Conservation (phyloP, 2,797 vertebrate genomes). For the Rhabdophis nuchalis region DNA sequence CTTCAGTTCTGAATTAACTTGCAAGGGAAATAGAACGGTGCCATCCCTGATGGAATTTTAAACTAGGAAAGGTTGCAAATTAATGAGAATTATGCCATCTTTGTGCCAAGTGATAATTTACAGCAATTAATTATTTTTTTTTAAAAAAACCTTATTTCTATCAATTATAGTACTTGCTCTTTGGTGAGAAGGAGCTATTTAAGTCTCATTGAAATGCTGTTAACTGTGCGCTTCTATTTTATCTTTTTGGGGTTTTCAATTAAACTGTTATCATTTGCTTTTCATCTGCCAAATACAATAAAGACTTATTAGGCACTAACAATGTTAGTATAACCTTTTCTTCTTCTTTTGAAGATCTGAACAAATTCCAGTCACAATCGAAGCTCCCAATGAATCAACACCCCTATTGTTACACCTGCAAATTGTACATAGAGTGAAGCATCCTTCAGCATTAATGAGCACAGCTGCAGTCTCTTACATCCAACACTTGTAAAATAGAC, state of each 20-base stretch:
- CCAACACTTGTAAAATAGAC: slow-evolving; percentile 76
- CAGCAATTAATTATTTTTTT: slow-evolving; percentile 76
- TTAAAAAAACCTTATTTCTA: slow-evolving; percentile 75
- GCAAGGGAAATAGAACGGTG: slow-evolving; percentile 58
- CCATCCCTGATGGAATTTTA: slow-evolving; percentile 74
- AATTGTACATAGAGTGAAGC: slow-evolving; percentile 64
- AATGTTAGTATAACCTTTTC: slow-evolving; percentile 70
- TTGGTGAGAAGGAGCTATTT: slow-evolving; percentile 66
- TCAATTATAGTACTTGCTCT: slow-evolving; percentile 72
- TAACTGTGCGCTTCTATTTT: slow-evolving; percentile 71
- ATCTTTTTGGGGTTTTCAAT: slow-evolving; percentile 71
- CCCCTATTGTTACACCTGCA: slow-evolving; percentile 77
- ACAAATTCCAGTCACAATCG: slow-evolving; percentile 65
- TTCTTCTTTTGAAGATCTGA: slow-evolving; percentile 37
- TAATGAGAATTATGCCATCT: slow-evolving; percentile 80
- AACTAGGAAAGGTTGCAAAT: slow-evolving; percentile 75
- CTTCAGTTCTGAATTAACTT: slow-evolving; percentile 53
- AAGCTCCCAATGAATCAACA: slow-evolving; percentile 69
- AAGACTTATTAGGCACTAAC: slow-evolving; percentile 69
- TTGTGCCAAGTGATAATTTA: slow-evolving; percentile 82
- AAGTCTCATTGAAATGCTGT: slow-evolving; percentile 62
- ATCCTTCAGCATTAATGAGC: slow-evolving; percentile 78
- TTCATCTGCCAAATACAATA: slow-evolving; percentile 73
- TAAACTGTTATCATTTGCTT: slow-evolving; percentile 74
- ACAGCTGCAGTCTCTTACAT: slow-evolving; percentile 75